Conservation (phyloP, 2,113 vertebrate genomes). For the Aythya baeri region DNA sequence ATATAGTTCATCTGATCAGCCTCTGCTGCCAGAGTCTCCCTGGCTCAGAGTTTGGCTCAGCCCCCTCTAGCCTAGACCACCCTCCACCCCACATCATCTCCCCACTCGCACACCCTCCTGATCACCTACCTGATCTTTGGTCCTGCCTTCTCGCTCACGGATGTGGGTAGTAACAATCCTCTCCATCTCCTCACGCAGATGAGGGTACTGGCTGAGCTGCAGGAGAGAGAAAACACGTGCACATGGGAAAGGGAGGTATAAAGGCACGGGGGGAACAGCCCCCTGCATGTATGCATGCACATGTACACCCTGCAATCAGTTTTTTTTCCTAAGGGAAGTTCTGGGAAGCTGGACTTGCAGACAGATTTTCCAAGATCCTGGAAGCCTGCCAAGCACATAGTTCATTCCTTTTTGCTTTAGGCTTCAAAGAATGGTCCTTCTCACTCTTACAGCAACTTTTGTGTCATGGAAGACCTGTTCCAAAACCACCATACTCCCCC, state of each 20-base stretch:
- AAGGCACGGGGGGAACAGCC: conserved; percentile 16
- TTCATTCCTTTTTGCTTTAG: not conserved
- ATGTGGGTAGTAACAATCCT: conserved; percentile 97
- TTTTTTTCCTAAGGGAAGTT: conserved; percentile 24
- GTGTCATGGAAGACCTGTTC: not conserved
- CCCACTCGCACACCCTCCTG: not conserved
- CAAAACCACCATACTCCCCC: not conserved
- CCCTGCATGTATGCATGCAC: not conserved
- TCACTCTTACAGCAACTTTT: not conserved
- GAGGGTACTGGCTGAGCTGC: conserved; percentile 96
- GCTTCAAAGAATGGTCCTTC: not conserved
- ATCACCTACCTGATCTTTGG: conserved; percentile 89
- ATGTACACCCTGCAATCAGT: not conserved
- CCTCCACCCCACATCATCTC: not conserved
- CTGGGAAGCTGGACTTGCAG: conserved; percentile 54
- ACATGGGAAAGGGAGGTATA: conserved; percentile 66
- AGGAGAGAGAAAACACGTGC: conserved; percentile 71
- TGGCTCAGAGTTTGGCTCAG: not conserved
- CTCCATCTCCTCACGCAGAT: conserved; percentile 97
- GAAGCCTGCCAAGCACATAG: not conserved
- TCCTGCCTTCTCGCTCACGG: conserved; percentile 93
- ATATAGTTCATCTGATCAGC: not conserved
- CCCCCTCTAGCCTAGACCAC: not conserved
- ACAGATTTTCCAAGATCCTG: conserved; percentile 62
- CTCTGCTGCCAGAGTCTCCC: not conserved